Base-by-base conservation (phyloP, 2,888 invertebrate species). In the Amphipoea oculea region DNA sequence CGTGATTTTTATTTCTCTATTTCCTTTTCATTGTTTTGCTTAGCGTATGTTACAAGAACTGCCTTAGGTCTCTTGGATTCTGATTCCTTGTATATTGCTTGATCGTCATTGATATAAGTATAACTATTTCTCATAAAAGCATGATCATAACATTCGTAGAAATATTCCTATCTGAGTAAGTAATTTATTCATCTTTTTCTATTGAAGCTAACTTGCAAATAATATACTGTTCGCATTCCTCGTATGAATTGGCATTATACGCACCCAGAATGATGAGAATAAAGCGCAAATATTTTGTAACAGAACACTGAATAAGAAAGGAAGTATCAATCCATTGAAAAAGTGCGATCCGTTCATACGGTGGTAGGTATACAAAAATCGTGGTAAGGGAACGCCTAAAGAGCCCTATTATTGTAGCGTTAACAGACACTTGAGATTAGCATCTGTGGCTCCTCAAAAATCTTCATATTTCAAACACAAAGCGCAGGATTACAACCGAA, bases 341-440 rank as follows among this genome's bases (percentile, higher is more conserved):
- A 89, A 91, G 92, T 91, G 90, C 91, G 94, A 94, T 93, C 92
- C 91, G 86, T 92, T 92, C 94, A 95, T 95, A 93, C 91, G 92
- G 89, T 89, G 93, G 29, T 29, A 29, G 90, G 36, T 89, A 92
- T 89, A 93, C 92, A 93, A 93, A 93, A 92, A 90, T 94, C 94
- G 95, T 93, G 95, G 95, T 93, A 90, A 93, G 92, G 93, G 92
- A 91, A 94, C 93, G 92, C 91, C 92, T 95, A 95, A 95, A 95
- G 94, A 94, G 94, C 92, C 89, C 93, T 95, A 96, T 96, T 96
- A 96, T 96, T 92, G 92, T 90, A 93, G 94, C 94, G 96, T 96
- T 96, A 96, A 96, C 95, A 95, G 95, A 96, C 96, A 97, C 97
- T 97, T 97, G 97, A 97, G 97, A 97, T 97, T 96, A 96, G 96